Percentiles rank a stretch among this genome's conserved stretches.
These are phyloP conservation scores for Zaprionus obscuricornis DNA, from an alignment of 2,888 invertebrate species.

Conservation along the genomic window DNA sequence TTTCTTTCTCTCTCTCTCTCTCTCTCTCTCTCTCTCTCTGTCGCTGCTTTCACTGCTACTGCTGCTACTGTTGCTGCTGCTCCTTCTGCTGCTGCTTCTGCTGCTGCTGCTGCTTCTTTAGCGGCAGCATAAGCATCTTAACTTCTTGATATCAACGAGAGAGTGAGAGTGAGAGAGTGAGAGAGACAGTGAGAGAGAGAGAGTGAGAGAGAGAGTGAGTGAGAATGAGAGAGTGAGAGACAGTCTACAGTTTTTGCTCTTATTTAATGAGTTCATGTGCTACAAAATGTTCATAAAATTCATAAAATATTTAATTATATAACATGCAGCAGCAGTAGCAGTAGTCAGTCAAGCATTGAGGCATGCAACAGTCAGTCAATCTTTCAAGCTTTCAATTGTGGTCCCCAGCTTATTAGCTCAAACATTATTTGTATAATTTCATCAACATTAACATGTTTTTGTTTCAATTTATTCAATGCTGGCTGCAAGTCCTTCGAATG, in stretches of 20 bases:
- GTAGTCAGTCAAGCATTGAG: not conserved
- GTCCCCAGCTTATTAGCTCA: conserved; percentile 76
- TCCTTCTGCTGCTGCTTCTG: too few relatives aligned
- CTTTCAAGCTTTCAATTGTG: conserved; percentile 27
- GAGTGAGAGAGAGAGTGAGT: too few relatives aligned
- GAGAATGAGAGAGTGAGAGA: too few relatives aligned
- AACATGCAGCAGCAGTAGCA: conserved; percentile 16
- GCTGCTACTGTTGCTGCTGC: too few relatives aligned
- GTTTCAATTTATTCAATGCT: conserved; percentile 49
- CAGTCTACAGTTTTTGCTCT: too few relatives aligned
- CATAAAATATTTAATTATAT: conserved; percentile 58
- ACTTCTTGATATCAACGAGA: too few relatives aligned
- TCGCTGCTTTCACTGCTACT: too few relatives aligned
- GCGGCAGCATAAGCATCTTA: conserved; percentile 45
- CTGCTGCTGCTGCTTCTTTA: not conserved
- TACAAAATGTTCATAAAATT: conserved; percentile 15
- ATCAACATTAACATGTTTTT: conserved; percentile 68
- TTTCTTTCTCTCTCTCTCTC: conserved; percentile 21
- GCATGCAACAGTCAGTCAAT: conserved; percentile 2
- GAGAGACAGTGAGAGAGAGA: too few relatives aligned
- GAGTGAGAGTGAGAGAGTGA: too few relatives aligned
- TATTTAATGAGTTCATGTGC: conserved; percentile 46
- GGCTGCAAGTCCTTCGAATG: conserved; percentile 50
- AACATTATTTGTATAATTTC: conserved; percentile 65
- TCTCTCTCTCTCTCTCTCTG: too few relatives aligned